Conservation (phyloP, 2,797 vertebrate species). For the Triplophysa bombifrons region DNA sequence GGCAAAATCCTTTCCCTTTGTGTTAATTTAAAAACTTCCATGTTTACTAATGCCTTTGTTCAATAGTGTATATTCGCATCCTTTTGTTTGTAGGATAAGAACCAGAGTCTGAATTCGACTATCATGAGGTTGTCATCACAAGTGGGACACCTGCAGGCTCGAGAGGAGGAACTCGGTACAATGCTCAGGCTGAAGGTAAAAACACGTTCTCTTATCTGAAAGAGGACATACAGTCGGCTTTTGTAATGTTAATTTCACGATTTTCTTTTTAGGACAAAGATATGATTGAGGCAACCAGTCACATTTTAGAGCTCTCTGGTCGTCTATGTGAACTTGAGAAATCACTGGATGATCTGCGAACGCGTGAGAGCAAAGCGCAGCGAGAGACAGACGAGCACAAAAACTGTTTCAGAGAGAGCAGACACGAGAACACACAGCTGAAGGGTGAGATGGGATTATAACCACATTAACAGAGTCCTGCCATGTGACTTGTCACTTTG, state of each 20-base stretch:
- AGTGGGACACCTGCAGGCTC: slow-evolving; percentile 83
- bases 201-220: background rate
- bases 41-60: background rate
- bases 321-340: slow-evolving; percentile 75
- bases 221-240: background rate
- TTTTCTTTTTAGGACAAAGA: slow-evolving; percentile 79
- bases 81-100: slow-evolving; percentile 77
- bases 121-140: slow-evolving; percentile 82
- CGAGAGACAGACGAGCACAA: slow-evolving; percentile 79
- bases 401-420: slow-evolving; percentile 70
- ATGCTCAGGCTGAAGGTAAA: slow-evolving; percentile 87
- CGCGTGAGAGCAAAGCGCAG: slow-evolving; percentile 67
- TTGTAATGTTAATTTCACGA: background rate
- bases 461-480: background rate
- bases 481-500: background rate
- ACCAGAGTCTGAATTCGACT: slow-evolving; percentile 80
- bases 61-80: background rate
- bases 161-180: slow-evolving; percentile 84
- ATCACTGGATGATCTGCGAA: slow-evolving; percentile 67
- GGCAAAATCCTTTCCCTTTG: slow-evolving; percentile 64
- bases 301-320: slow-evolving; percentile 75
- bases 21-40: background rate
- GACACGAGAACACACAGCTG: slow-evolving; percentile 71
- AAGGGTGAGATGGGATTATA: slow-evolving; percentile 73
- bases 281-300: slow-evolving; percentile 79